A percentile compares a stretch with the other conserved stretches of the same genome.
phyloP scores from a whole-genome alignment of 2,113 vertebrate genomes.

The Bombycilla garrulus region DNA sequence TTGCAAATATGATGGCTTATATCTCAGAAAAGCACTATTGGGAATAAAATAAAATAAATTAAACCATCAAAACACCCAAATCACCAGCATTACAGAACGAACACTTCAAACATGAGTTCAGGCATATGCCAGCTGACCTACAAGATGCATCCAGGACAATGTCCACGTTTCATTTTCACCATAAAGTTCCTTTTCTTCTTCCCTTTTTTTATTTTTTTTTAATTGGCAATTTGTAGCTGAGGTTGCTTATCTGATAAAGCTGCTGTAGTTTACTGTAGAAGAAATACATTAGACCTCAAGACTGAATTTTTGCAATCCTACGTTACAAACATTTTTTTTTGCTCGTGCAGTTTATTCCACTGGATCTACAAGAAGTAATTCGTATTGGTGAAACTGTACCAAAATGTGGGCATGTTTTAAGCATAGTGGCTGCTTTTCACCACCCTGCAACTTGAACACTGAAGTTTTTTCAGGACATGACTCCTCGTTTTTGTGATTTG shows the following conservation, averaged over 20 bases:
- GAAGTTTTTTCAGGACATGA: not conserved
- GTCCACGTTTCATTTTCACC: not conserved
- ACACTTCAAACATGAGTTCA: not conserved
- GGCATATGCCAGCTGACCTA: not conserved
- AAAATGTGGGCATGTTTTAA: not conserved
- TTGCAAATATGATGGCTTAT: not conserved
- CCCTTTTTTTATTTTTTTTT: no score
- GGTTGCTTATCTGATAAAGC: not conserved
- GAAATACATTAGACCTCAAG: not conserved
- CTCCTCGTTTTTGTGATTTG: not conserved
- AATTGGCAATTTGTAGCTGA: not conserved
- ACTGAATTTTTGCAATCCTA: not conserved
- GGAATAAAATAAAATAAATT: not conserved
- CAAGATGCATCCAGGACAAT: not conserved
- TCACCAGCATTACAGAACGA: not conserved
- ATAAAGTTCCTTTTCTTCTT: not conserved
- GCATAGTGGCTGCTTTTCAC: not conserved
- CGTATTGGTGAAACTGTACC: fast-evolving
- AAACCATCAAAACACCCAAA: fast-evolving
- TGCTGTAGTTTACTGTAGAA: not conserved
- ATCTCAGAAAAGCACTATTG: not conserved
- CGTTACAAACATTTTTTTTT: not conserved
- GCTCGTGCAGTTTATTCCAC: not conserved
- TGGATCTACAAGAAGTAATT: not conserved
- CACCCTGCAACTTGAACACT: not conserved